Conservation (phyloP, 2,888 invertebrate species). For the Drosophila percnosoma region DNA sequence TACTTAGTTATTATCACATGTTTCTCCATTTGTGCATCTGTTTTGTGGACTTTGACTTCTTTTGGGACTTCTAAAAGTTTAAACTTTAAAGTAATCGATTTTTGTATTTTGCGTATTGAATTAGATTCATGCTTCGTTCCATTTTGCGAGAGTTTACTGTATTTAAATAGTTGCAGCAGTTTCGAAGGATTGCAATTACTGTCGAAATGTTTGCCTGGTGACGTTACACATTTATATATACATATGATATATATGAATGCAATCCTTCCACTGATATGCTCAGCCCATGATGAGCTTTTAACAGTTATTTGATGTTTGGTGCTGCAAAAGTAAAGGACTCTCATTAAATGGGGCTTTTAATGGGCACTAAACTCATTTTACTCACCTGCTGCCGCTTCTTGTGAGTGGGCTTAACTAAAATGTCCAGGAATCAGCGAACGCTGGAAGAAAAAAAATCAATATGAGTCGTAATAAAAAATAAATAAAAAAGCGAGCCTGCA, state of each 20-base stretch:
- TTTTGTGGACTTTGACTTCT: conserved; percentile 23
- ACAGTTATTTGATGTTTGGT: conserved; percentile 8
- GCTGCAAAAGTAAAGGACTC: conserved; percentile 24
- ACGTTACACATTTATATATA: conserved; percentile 9
- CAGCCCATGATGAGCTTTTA: conserved; percentile 47
- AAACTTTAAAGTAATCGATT: neutral
- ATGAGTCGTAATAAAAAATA: conserved; percentile 29
- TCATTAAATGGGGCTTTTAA: conserved; percentile 8
- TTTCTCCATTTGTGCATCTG: conserved; percentile 30
- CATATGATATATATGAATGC: neutral
- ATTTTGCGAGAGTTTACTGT: neutral
- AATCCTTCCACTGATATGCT: conserved; percentile 10
- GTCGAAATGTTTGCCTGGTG: neutral
- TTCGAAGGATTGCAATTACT: neutral
- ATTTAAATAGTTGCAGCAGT: conserved; percentile 32
- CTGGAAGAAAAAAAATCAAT: conserved; percentile 46
- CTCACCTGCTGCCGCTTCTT: conserved; percentile 30
- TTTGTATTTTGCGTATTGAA: neutral
- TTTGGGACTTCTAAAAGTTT: conserved; percentile 8
- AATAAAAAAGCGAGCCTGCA: conserved; percentile 3
- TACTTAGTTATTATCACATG: conserved; percentile 44
- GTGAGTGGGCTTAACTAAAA: conserved; percentile 17
- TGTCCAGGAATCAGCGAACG: conserved; percentile 26
- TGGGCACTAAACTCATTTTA: conserved; percentile 11
- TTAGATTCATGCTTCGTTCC: neutral